Base-by-base conservation (phyloP, 2,797 vertebrate genomes). In the Phoeniculus purpureus region DNA sequence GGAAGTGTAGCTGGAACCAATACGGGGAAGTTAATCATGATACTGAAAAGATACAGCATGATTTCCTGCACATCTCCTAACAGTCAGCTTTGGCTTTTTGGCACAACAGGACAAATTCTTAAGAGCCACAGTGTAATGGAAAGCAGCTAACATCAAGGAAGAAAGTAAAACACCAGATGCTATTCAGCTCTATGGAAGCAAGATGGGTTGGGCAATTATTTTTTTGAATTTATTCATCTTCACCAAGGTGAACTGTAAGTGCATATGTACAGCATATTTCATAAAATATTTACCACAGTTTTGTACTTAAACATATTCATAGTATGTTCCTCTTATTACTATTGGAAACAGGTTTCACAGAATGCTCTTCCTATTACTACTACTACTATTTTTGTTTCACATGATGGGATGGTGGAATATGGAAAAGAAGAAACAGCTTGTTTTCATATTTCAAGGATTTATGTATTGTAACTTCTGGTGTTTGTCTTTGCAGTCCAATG, bases 91-190 rank as follows among this genome's bases (percentile, higher is more conserved):
- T 81, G 60, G 43, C 25, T 95, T 72, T 87, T 80, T 94, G 65
- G 86, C 29, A 90, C 55, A 82, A 64, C 29, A 85, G 48, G 84
- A 32, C 54, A 93, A 74, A 78, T 77, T 90, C 79, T 64, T 55
- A 73, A 93, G 15, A 71, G 22, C 23, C 64, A 72, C 47, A 83
- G n/a, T 27, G 29, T 96, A 90, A 96, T 87, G 67, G 43, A 85
- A 93, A 94, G 34, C 88, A 92, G 84, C 45, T 90, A 93, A 87
- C 43, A 25, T 79, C 2, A 0, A 93, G 78, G 78, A 93, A 80
- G 19, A 92, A 56, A 76, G 31, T 56, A 89, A 83, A 90, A 26
- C 7, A 12, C 31, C 79, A 95, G 84, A 92, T 90, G 64, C 34
- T 88, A 19, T n/a, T 72, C 58, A 94, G 34, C 21, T 52, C 56